phyloP scores from a whole-genome alignment of 2,888 invertebrate genomes.

The Orchesellides sinensis region DNA sequence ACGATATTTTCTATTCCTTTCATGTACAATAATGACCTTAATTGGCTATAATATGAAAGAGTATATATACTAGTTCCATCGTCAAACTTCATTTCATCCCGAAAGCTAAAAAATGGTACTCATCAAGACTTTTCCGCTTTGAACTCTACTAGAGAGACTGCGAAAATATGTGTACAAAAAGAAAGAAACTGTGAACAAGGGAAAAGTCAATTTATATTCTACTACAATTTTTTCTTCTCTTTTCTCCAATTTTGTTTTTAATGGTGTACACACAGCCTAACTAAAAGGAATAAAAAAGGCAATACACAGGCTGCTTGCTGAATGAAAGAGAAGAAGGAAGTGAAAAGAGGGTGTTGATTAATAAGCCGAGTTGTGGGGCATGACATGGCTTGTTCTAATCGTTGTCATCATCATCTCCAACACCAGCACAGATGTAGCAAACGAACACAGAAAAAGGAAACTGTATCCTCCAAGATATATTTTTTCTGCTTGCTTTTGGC shows the following conservation, averaged over 20 bases:
- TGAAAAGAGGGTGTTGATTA: constrained; percentile 50
- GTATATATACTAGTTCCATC: not conserved
- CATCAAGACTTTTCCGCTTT: not conserved
- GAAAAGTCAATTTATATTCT: constrained; percentile 53
- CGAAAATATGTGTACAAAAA: too few relatives aligned
- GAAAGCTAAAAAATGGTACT: not conserved
- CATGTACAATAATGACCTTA: constrained; percentile 49
- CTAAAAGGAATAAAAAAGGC: constrained; percentile 2
- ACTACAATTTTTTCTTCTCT: constrained; percentile 4
- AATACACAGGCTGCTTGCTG: not conserved
- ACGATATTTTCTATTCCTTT: constrained; percentile 26
- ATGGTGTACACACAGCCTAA: not conserved
- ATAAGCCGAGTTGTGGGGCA: constrained; percentile 51
- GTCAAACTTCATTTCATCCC: not conserved
- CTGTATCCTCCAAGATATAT: not conserved
- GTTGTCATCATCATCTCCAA: constrained; percentile 33
- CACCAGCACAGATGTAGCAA: constrained; percentile 9
- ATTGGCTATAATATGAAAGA: constrained; percentile 28
- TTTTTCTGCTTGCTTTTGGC: constrained; percentile 32
- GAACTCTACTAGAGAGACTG: too few relatives aligned
- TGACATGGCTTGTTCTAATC: constrained; percentile 54
- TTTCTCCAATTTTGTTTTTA: constrained; percentile 41
- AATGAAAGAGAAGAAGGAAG: not conserved
- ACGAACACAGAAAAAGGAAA: constrained; percentile 1
- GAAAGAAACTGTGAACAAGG: constrained; percentile 21